Base-by-base conservation (phyloP, 2,113 vertebrate genomes). In the Numida meleagris region DNA sequence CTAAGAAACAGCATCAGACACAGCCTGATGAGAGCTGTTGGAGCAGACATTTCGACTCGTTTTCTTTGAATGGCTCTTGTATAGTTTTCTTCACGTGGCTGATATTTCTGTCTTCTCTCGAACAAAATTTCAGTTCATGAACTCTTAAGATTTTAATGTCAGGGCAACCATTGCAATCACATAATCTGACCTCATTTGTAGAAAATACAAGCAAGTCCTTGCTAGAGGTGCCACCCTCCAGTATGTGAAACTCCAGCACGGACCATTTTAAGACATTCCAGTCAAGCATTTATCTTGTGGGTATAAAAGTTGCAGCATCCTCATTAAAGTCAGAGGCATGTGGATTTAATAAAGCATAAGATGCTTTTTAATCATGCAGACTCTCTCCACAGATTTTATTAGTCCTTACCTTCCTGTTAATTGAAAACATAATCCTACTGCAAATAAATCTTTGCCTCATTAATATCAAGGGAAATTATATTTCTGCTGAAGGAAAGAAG, bases 261-360 rank as follows among this genome's bases (percentile, higher is more conserved):
- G 48, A 23, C 34, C 51, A 23, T 40, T 91, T 89, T 51, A 81
- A 86, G 68, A 67, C 11, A 24, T 29, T 78, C n/a, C 85, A 88
- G 53, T 53, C 86, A 67, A 78, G 73, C 33, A 45, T 83, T 76
- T 81, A 62, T 73, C 82, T 36, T 4, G 4, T 12, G 31, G 48
- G 14, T 53, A 65, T 48, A 88, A 95, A 81, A 83, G 80, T 58
- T 50, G 43, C 73, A 88, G 77, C 51, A 86, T 24, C 62, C 91
- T 90, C 76, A 82, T 72, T 96, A 84, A 94, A 78, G 50, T 36
- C 74, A 84, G 36, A 62, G n/a, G 85, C n/a, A 62, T 1, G 50
- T 43, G 29, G 25, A 61, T 89, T 94, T 67, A 90, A 92, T 84
- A 95, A 94, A 95, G 63, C 20, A 5, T 11, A 25, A 40, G 23